Base-by-base conservation (phyloP, 2,888 invertebrate species). In the Mechanitis messenoides region DNA sequence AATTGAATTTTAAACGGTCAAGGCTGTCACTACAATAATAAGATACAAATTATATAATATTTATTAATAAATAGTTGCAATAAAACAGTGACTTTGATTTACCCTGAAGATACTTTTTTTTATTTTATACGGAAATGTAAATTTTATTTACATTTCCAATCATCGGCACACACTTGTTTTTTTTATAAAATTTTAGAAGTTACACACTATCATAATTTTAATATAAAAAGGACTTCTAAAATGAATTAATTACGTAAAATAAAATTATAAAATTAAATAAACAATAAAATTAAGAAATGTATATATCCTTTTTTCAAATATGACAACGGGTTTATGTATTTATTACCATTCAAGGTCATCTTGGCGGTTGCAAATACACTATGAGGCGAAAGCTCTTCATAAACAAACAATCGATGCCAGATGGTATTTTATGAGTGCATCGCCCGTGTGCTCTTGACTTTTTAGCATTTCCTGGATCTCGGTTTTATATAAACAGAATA, bases 401-500 rank as follows among this genome's bases (percentile, higher is more conserved):
- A 64, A 67, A 64, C 58, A 67, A 58, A 62, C 62, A 66, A 59
- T 64, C 60, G 64, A 65, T 53, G 59, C 33, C 58, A 63, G 47
- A 56, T 45, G 75, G 76, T 77, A 76, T 72, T 74, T 78, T 68
- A 64, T 69, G 68, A 71, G 85, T 75, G 79, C 83, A 79, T 82
- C 81, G 83, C 62, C 79, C 83, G 67, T 67, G 58, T 68, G 83
- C 72, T 78, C 87, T 88, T 88, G 87, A 87, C 86, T 86, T 88
- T 88, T 81, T 85, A 68, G 71, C 62, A 71, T 80, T 87, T 88
- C 88, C 87, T 87, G 85, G 80, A 78, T 82, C 83, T 83, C 80
- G 81, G 78, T 65, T 71, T 72, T 73, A 78, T 68, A 67, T 45
- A 77, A 76, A 74, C 64, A 74, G 73, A 72, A 72, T 68, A 77